Conservation (phyloP, 30 jellyfish, hydroid and myxozoan genomes). For the Hydractinia symbiolongicarpus region DNA sequence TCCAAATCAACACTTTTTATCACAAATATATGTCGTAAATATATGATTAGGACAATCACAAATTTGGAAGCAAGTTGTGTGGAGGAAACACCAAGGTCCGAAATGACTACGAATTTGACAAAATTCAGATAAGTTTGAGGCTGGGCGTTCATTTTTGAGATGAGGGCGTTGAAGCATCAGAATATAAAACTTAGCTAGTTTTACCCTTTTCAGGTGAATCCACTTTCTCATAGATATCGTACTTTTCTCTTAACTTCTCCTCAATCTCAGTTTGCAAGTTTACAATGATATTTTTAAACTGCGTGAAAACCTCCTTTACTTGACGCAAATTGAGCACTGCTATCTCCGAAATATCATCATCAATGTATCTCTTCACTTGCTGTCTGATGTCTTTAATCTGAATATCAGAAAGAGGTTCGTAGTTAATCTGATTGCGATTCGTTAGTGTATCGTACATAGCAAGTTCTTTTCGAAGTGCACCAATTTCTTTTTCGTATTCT, state of each 20-base stretch:
- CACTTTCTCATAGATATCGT: neutral
- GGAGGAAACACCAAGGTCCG: neutral
- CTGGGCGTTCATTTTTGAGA: neutral
- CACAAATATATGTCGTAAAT: no score
- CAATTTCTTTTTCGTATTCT: slow-evolving; percentile 65
- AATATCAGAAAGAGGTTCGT: slow-evolving; percentile 78
- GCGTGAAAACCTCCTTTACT: slow-evolving; percentile 75
- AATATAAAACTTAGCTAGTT: neutral
- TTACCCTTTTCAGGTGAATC: slow-evolving; percentile 5
- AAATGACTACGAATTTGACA: neutral
- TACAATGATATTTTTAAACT: slow-evolving; percentile 51
- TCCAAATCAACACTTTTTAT: no score
- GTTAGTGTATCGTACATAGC: slow-evolving; percentile 89
- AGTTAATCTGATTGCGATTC: slow-evolving; percentile 62
- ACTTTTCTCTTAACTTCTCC: slow-evolving; percentile 30
- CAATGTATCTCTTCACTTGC: slow-evolving; percentile 64
- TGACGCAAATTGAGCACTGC: slow-evolving; percentile 68
- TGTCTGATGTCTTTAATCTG: slow-evolving; percentile 63
- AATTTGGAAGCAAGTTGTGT: no score
- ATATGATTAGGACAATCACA: no score
- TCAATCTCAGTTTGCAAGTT: slow-evolving; percentile 41
- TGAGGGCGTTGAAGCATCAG: neutral
- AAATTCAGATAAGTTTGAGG: neutral
- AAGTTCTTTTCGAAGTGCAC: slow-evolving; percentile 58
- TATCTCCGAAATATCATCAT: slow-evolving; percentile 59